phyloP scores from a whole-genome alignment of 2,113 vertebrate species.

The Todiramphus saurophagus region DNA sequence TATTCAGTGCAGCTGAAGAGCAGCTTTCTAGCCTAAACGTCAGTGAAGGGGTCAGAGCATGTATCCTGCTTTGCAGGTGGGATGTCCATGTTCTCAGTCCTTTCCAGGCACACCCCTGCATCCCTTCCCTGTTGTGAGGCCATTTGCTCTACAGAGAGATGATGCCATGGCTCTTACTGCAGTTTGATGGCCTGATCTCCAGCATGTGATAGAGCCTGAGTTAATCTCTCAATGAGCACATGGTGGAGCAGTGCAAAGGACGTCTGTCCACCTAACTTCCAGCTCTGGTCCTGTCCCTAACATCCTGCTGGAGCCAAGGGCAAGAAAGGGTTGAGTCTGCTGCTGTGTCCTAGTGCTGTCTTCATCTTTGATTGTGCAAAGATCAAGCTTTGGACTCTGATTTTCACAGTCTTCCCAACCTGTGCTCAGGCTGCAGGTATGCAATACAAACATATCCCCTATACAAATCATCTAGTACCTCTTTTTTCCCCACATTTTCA shows the following conservation, averaged over 20 bases:
- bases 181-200: background rate
- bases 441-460: background rate
- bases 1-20: background rate
- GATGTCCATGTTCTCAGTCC: accelerated
- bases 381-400: background rate
- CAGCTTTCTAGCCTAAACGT: background rate
- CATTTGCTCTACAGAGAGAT: background rate
- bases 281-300: accelerated
- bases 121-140: background rate
- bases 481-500: background rate
- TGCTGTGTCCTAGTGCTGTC: background rate
- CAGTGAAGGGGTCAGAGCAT: background rate
- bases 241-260: background rate
- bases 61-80: background rate
- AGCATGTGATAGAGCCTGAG: background rate
- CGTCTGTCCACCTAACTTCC: background rate
- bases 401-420: background rate
- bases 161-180: background rate
- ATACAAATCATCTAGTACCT: background rate
- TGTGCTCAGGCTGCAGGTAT: background rate
- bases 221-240: background rate
- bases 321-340: background rate
- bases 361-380: background rate
- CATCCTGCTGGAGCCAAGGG: background rate
- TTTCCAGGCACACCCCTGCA: background rate